phyloP scores from a whole-genome alignment of 2,113 vertebrate species.

The Scartelaos histophorus region DNA sequence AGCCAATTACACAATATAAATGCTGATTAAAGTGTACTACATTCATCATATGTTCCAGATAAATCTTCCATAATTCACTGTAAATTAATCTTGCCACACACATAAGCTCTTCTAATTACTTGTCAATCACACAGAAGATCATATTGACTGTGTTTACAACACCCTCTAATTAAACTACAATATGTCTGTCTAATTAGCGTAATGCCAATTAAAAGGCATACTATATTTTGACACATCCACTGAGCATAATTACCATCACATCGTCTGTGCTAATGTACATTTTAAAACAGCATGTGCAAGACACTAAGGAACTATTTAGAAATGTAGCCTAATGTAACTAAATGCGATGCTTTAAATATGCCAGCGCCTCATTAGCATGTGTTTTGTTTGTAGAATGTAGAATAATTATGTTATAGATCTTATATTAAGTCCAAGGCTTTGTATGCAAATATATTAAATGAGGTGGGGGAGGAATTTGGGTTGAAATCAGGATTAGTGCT shows the following conservation, averaged over 20 bases:
- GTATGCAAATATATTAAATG: constrained; percentile 15
- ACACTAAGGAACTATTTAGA: background rate
- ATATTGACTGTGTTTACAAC: background rate
- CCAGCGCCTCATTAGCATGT: constrained; percentile 14
- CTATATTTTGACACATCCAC: constrained; percentile 1
- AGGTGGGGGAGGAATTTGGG: constrained; percentile 12
- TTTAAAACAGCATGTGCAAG: background rate
- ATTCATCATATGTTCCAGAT: background rate
- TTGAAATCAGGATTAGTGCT: background rate
- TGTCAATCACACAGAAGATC: constrained; percentile 1
- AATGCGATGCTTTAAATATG: background rate
- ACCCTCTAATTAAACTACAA: constrained; percentile 8
- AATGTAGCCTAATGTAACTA: background rate
- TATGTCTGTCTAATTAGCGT: constrained; percentile 2
- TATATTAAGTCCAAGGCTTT: background rate
- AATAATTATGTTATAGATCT: background rate
- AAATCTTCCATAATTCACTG: background rate
- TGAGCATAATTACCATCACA: constrained; percentile 2
- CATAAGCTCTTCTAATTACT: background rate
- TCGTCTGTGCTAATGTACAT: background rate
- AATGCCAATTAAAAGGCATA: constrained; percentile 6
- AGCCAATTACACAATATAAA: background rate
- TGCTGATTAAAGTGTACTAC: background rate
- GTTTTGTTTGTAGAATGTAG: constrained; percentile 8
- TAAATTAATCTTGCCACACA: background rate